phyloP scores from a whole-genome alignment of 2,113 vertebrate species.

The Passer domesticus region DNA sequence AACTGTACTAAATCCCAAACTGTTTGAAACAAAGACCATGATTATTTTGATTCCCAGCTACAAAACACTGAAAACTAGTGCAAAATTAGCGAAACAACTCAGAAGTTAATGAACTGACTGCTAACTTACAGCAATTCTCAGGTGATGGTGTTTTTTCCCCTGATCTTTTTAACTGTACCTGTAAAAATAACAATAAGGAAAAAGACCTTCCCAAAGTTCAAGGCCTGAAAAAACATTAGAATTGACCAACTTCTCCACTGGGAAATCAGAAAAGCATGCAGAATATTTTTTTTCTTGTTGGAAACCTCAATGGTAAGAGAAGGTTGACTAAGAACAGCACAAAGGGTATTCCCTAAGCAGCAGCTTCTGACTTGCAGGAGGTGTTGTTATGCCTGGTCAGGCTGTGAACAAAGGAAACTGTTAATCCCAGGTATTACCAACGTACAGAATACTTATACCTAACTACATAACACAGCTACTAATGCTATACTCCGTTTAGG shows the following conservation, averaged over 20 bases:
- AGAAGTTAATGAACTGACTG: background rate
- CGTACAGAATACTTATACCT: background rate
- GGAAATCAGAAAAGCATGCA: background rate
- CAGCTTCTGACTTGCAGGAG: background rate
- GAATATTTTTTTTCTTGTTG: background rate
- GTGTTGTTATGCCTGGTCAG: background rate
- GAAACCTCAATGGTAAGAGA: background rate
- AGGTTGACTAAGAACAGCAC: background rate
- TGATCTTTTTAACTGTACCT: background rate
- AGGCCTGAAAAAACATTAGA: background rate
- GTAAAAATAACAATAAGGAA: background rate
- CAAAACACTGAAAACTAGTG: background rate
- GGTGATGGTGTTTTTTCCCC: rapidly evolving
- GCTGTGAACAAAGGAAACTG: background rate
- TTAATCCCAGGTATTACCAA: background rate
- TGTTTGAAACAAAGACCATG: background rate
- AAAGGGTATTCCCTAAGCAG: background rate
- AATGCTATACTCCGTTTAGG: background rate
- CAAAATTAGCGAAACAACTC: background rate
- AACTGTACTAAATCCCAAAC: background rate
- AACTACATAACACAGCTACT: background rate
- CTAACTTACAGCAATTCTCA: background rate
- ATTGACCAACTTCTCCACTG: background rate
- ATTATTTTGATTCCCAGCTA: background rate
- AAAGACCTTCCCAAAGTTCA: background rate